Evolutionary conservation across 1,140 invertebrate genomes (phyloP).

Genomic region (Brachionus calyciflorus): DNA sequence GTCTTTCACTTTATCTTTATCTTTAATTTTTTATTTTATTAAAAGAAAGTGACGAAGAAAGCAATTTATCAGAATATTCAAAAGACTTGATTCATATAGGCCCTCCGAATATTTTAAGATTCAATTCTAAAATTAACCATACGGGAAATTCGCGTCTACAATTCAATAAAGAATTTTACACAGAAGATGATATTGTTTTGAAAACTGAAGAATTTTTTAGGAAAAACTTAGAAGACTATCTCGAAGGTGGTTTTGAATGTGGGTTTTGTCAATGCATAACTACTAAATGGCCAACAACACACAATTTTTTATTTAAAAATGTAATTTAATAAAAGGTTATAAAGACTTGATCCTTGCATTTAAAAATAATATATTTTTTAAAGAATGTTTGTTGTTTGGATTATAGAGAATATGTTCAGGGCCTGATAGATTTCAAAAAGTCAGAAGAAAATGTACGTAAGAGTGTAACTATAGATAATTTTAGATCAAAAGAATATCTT

Average conservation of each 20-base stretch:
- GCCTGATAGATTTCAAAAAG: neutral
- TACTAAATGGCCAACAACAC: neutral
- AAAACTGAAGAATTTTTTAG: neutral
- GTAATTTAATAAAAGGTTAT: neutral
- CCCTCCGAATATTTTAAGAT: too few relatives aligned
- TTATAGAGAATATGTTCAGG: constrained; percentile 5
- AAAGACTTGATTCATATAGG: too few relatives aligned
- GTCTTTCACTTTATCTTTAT: too few relatives aligned
- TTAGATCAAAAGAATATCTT: constrained; percentile 12
- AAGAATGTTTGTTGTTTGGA: neutral
- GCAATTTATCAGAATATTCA: neutral
- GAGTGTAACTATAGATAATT: constrained; percentile 16
- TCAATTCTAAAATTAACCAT: neutral
- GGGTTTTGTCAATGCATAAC: neutral
- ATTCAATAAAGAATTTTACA: neutral
- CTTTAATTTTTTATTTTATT: neutral
- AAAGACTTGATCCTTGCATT: neutral
- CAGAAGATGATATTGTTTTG: neutral
- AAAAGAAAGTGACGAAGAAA: constrained; percentile 6
- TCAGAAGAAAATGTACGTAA: neutral
- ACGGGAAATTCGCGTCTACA: neutral
- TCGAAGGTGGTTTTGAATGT: neutral
- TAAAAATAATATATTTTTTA: neutral
- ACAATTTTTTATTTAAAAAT: too few relatives aligned
- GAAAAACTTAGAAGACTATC: neutral